Evolutionary conservation across 2,888 invertebrate species (phyloP).

Genomic region (Temnothorax unifasciatus): DNA sequence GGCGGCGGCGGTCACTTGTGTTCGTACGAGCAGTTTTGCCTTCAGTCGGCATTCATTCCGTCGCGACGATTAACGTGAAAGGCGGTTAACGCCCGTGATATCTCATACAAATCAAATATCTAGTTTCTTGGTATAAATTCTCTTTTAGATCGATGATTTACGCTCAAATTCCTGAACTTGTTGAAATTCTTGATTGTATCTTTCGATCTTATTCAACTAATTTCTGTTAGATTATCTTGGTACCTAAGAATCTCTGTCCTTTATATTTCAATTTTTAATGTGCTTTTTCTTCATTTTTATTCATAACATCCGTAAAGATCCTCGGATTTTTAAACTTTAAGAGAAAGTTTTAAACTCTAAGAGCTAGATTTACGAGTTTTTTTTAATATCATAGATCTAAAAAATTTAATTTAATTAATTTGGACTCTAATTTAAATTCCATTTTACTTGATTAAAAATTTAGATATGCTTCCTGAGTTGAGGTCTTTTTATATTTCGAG

Average conservation of each 20-base stretch:
- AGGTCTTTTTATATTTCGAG: background rate
- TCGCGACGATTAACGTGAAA: constrained; percentile 37
- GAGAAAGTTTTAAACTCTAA: background rate
- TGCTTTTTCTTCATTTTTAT: background rate
- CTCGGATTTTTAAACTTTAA: background rate
- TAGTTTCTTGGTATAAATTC: background rate
- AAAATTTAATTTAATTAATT: background rate
- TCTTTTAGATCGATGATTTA: constrained; percentile 6
- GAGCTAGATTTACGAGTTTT: background rate
- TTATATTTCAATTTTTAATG: background rate
- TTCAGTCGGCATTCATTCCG: constrained; percentile 6
- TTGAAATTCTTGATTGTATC: constrained; percentile 16
- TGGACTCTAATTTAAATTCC: background rate
- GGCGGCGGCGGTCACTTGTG: constrained; percentile 27
- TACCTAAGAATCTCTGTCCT: background rate
- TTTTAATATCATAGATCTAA: background rate
- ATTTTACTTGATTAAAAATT: background rate
- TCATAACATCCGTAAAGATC: background rate
- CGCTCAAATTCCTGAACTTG: background rate
- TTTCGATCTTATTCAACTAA: constrained; percentile 6
- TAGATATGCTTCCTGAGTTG: background rate
- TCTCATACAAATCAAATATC: constrained; percentile 9
- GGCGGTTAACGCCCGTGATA: constrained; percentile 32
- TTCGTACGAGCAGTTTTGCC: constrained; percentile 29
- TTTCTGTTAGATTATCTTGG: background rate